Conservation (phyloP, 2,113 vertebrate species). For the Ailurus styani region DNA sequence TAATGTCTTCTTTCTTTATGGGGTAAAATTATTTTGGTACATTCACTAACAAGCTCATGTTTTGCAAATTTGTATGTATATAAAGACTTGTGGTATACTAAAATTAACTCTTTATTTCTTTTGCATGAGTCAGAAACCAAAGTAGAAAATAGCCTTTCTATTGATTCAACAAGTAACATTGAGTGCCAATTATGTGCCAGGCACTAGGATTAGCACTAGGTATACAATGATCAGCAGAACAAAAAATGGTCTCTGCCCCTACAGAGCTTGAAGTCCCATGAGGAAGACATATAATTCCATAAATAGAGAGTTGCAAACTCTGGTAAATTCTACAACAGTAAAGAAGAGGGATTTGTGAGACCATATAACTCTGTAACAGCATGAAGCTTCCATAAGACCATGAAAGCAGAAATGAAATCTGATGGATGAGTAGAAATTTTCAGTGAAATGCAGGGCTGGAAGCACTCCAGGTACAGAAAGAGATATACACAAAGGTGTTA, state of each 20-base stretch:
- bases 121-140: slow-evolving; percentile 3
- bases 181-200: not conserved
- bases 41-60: not conserved
- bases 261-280: not conserved
- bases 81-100: not conserved
- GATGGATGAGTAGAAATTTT: not conserved
- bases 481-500: not conserved
- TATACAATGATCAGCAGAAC: not conserved
- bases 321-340: not conserved
- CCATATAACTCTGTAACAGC: not conserved
- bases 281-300: not conserved
- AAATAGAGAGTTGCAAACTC: not conserved
- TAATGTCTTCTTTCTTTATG: not conserved
- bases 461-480: not conserved
- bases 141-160: not conserved
- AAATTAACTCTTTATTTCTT: not conserved
- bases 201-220: not conserved
- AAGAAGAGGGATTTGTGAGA: not conserved
- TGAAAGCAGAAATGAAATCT: not conserved
- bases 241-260: not conserved
- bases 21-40: not conserved
- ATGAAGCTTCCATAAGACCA: not conserved
- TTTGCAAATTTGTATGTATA: not conserved
- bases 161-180: not conserved
- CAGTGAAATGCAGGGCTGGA: not conserved